Evolutionary conservation across 2,888 invertebrate species (phyloP).

Genomic region (Drosophila paranaensis): DNA sequence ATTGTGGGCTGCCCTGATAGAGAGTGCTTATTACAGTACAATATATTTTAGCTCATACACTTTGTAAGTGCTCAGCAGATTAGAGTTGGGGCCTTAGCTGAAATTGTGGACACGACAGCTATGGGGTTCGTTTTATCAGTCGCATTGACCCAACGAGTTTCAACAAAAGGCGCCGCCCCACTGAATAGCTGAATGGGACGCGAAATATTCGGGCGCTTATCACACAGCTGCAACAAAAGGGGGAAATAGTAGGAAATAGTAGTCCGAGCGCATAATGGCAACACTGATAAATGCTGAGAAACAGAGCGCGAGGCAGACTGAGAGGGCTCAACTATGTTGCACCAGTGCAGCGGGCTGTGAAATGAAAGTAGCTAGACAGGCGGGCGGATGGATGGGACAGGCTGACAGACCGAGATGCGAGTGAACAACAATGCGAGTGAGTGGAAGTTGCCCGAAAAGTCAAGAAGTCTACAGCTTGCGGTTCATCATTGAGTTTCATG

Average conservation of each 20-base stretch:
- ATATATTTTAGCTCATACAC: not conserved
- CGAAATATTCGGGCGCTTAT: slow-evolving; percentile 46
- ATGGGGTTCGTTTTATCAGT: slow-evolving; percentile 20
- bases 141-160: slow-evolving; percentile 19
- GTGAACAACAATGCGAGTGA: slow-evolving; percentile 32
- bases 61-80: not conserved
- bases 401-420: slow-evolving; percentile 2
- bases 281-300: slow-evolving; percentile 60
- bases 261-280: slow-evolving; percentile 50
- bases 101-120: slow-evolving; percentile 4
- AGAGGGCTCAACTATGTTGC: slow-evolving; percentile 9
- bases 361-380: slow-evolving; percentile 56
- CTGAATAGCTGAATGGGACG: slow-evolving; percentile 9
- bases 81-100: not conserved
- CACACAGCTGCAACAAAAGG: slow-evolving; percentile 32
- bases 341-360: slow-evolving; percentile 59
- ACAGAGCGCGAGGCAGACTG: not conserved
- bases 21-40: not conserved
- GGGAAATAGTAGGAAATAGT: slow-evolving; percentile 27
- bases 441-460: slow-evolving; percentile 27
- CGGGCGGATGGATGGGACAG: slow-evolving; percentile 14
- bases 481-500: slow-evolving; percentile 50
- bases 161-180: slow-evolving; percentile 25
- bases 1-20: not conserved
- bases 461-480: slow-evolving; percentile 45